Evolutionary conservation across 2,113 vertebrate species (phyloP).

Genomic region (Leucopsar rothschildi): DNA sequence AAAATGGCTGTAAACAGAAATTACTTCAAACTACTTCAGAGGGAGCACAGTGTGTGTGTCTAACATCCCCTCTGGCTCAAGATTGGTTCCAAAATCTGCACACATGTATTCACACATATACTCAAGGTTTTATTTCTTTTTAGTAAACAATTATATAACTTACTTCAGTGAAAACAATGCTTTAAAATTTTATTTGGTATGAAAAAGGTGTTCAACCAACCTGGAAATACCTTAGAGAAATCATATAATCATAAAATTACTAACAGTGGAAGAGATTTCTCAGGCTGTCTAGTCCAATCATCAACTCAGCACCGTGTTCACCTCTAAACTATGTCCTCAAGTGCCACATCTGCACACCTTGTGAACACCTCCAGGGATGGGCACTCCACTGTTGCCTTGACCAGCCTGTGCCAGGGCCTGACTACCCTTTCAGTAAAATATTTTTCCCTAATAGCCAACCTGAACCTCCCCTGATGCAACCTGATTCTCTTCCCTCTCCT

Average conservation of each 20-base stretch:
- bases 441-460: fast-evolving
- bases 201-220: neutral
- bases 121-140: neutral
- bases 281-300: fast-evolving
- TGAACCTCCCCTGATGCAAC: fast-evolving
- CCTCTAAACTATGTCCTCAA: neutral
- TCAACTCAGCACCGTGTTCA: neutral
- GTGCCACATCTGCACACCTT: neutral
- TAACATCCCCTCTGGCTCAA: neutral
- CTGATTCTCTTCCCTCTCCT: neutral
- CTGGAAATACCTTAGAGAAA: neutral
- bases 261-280: neutral
- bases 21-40: neutral
- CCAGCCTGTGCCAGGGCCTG: neutral
- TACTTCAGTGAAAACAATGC: neutral
- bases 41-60: neutral
- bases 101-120: neutral
- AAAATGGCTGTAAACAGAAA: neutral
- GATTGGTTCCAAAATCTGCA: neutral
- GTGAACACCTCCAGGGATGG: neutral
- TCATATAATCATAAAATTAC: neutral
- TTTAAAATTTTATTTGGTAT: neutral
- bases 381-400: neutral
- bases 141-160: neutral
- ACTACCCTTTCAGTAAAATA: neutral